phyloP scores from a whole-genome alignment of 1,140 invertebrate species.

The Bombus polaris region DNA sequence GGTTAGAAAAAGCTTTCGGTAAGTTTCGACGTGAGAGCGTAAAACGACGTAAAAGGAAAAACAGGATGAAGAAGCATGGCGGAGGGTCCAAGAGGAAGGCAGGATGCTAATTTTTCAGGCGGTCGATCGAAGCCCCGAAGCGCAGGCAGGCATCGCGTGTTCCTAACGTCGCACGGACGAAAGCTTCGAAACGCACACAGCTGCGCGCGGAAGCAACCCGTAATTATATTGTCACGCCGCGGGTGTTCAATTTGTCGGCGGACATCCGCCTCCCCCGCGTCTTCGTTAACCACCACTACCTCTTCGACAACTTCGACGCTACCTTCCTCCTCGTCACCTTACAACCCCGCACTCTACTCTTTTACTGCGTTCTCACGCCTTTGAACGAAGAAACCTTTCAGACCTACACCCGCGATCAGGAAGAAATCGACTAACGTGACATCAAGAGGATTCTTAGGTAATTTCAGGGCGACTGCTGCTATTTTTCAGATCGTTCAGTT shows the following conservation, averaged over 20 bases:
- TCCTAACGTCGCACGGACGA: conserved; percentile 30
- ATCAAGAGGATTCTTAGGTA: background rate
- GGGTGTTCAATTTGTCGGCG: conserved; percentile 69
- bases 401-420: background rate
- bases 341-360: background rate
- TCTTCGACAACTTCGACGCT: conserved; percentile 13
- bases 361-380: conserved; percentile 47
- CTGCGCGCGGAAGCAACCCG: conserved; percentile 47
- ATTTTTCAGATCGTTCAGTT: background rate
- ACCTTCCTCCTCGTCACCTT: conserved; percentile 25
- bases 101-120: conserved; percentile 37
- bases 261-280: conserved; percentile 52
- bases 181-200: conserved; percentile 19
- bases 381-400: background rate
- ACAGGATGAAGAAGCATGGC: too few relatives aligned
- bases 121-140: conserved; percentile 32
- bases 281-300: conserved; percentile 45
- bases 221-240: conserved; percentile 70
- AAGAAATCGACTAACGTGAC: background rate
- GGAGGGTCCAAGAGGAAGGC: background rate
- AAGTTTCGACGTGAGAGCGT: background rate
- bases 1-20: too few relatives aligned
- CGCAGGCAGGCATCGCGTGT: conserved; percentile 50
- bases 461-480: background rate
- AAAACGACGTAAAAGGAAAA: background rate